Evolutionary conservation across 2,797 vertebrate genomes (phyloP).

Genomic region (Periophthalmus magnuspinnatus): DNA sequence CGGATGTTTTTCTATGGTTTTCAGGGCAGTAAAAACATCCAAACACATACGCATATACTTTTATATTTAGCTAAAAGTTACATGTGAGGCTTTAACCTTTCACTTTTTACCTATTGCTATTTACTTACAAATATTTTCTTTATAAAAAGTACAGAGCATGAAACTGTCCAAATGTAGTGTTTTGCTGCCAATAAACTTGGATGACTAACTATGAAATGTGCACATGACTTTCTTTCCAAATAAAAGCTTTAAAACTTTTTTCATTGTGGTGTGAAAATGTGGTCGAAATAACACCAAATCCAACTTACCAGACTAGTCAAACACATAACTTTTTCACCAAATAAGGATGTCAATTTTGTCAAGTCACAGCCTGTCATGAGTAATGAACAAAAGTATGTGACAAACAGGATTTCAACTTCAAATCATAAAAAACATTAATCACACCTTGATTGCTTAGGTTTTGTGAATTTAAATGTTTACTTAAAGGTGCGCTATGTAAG

Average conservation of each 20-base stretch:
- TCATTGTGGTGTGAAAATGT: slow-evolving; percentile 11
- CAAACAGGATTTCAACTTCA: not conserved
- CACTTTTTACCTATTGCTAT: not conserved
- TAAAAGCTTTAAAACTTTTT: slow-evolving; percentile 12
- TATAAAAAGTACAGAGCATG: not conserved
- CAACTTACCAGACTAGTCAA: slow-evolving; percentile 14
- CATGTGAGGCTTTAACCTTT: not conserved
- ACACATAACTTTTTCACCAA: slow-evolving; percentile 10
- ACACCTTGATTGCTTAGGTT: not conserved
- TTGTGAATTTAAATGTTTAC: not conserved
- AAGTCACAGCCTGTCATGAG: not conserved
- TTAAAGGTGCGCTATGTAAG: not conserved
- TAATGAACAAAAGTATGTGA: slow-evolving; percentile 7
- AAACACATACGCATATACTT: no score
- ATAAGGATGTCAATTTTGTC: slow-evolving; percentile 11
- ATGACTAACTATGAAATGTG: slow-evolving; percentile 7
- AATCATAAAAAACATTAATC: slow-evolving; percentile 4
- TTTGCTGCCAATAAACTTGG: slow-evolving; percentile 13
- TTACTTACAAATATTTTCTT: not conserved
- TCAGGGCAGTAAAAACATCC: no score
- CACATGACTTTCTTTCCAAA: slow-evolving; percentile 7
- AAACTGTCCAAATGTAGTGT: not conserved
- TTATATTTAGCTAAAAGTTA: no score
- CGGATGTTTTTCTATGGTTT: no score
- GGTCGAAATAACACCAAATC: slow-evolving; percentile 14